These are phyloP conservation scores for Pseudocheirus occidentalis DNA, from an alignment of 2,797 vertebrate genomes.

Conservation along the genomic window DNA sequence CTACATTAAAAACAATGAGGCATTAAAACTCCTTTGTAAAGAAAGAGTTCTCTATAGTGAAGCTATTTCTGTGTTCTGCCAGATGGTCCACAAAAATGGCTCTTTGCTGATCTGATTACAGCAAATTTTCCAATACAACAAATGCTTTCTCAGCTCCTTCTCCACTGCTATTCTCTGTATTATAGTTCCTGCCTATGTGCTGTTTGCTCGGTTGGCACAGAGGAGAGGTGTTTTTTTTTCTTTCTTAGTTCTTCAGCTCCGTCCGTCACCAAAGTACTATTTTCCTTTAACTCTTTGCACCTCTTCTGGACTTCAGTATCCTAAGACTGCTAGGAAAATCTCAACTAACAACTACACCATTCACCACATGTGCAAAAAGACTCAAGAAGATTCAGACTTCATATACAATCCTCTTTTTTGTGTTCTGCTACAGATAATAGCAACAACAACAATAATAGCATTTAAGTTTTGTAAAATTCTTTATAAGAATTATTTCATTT, in stretches of 20 bases:
- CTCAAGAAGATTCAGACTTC: not conserved
- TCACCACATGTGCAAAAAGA: not conserved
- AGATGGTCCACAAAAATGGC: constrained; percentile 66
- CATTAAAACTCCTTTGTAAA: not conserved
- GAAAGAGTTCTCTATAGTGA: constrained; percentile 35
- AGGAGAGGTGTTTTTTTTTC: constrained; percentile 69
- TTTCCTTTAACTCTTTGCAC: constrained; percentile 48
- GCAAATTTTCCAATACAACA: constrained; percentile 78
- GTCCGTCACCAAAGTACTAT: constrained; percentile 65
- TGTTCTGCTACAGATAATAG: not conserved
- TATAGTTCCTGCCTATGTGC: constrained; percentile 78
- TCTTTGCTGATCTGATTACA: constrained; percentile 75
- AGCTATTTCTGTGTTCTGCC: constrained; percentile 57
- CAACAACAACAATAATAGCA: not conserved
- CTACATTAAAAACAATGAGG: not conserved
- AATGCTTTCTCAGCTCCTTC: constrained; percentile 69
- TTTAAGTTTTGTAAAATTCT: not conserved
- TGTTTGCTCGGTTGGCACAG: constrained; percentile 71
- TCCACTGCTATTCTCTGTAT: constrained; percentile 63
- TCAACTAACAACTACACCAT: not conserved
- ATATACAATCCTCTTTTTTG: not conserved
- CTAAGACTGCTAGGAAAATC: constrained; percentile 24
- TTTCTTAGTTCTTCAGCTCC: constrained; percentile 48
- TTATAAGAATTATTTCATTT: not conserved
- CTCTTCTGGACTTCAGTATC: constrained; percentile 54